Conservation (phyloP, 2,797 vertebrate genomes). For the Forpus xanthops region DNA sequence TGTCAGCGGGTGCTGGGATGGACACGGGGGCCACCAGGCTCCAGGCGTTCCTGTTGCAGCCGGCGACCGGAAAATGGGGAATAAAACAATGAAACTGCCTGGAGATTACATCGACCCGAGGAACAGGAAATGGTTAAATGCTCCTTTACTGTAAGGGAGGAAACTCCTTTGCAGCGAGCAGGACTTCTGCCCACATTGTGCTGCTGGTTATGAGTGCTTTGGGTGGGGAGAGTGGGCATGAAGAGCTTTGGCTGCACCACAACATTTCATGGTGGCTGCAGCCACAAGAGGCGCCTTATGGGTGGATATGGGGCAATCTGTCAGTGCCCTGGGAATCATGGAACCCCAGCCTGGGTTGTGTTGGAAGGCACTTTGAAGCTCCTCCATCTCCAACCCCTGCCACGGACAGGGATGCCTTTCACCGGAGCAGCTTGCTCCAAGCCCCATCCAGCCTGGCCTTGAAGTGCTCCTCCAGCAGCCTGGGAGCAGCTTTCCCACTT, state of each 20-base stretch:
- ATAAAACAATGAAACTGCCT: not conserved
- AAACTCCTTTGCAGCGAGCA: not conserved
- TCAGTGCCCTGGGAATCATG: not conserved
- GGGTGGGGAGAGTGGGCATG: not conserved
- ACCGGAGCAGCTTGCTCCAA: not conserved
- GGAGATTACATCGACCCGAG: not conserved
- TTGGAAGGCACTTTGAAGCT: not conserved
- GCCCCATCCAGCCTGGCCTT: not conserved
- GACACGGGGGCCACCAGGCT: not conserved
- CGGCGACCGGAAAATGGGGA: not conserved
- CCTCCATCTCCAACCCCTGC: not conserved
- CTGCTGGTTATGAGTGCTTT: not conserved
- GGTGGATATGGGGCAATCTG: rapidly evolving
- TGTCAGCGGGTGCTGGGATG: not conserved
- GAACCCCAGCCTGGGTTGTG: not conserved
- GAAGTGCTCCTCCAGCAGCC: not conserved
- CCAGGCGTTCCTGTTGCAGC: not conserved
- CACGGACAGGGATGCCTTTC: not conserved
- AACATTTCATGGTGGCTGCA: not conserved
- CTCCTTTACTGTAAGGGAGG: conserved; percentile 26
- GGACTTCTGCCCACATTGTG: not conserved
- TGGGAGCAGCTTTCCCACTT: not conserved
- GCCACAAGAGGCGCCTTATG: rapidly evolving
- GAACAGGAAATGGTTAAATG: conserved; percentile 25
- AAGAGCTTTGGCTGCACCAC: too few relatives aligned